Percentiles rank a stretch among this genome's conserved stretches.
Conservation (phyloP, 1,140 invertebrate species). For the Latrodectus geometricus region DNA sequence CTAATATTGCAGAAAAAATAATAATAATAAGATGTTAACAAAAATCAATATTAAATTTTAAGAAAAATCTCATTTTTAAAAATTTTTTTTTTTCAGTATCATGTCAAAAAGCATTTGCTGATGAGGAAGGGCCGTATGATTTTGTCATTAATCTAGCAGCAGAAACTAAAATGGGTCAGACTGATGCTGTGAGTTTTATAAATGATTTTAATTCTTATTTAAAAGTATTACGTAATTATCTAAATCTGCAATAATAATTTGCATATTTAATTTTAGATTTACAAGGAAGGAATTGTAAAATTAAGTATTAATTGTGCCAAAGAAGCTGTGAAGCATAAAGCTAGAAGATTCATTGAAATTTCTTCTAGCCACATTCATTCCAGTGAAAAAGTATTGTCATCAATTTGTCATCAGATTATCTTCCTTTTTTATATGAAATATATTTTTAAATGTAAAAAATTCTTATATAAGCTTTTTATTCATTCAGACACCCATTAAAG, state of each 20-base stretch:
- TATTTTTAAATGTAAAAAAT: background rate
- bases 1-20: too few species aligned
- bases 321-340: constrained; percentile 76
- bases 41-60: too few species aligned
- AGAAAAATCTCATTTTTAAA: background rate
- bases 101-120: constrained; percentile 77
- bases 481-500: constrained; percentile 77
- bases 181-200: constrained; percentile 75
- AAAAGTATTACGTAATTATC: background rate
- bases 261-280: constrained; percentile 73
- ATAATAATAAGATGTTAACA: too few species aligned
- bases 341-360: constrained; percentile 83
- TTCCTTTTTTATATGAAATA: background rate
- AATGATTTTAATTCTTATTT: constrained; percentile 9
- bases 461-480: constrained; percentile 52
- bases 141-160: constrained; percentile 90
- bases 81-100: constrained; percentile 65
- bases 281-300: constrained; percentile 88
- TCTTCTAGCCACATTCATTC: constrained; percentile 85
- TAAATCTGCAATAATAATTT: background rate
- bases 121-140: constrained; percentile 76
- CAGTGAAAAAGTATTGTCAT: constrained; percentile 78
- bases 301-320: constrained; percentile 85
- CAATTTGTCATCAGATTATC: background rate
- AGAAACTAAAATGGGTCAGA: constrained; percentile 88